Evolutionary conservation across 2,888 invertebrate genomes (phyloP), one percentile per base, ranked within the genome.

Genomic region (Volucella zonaria): DNA sequence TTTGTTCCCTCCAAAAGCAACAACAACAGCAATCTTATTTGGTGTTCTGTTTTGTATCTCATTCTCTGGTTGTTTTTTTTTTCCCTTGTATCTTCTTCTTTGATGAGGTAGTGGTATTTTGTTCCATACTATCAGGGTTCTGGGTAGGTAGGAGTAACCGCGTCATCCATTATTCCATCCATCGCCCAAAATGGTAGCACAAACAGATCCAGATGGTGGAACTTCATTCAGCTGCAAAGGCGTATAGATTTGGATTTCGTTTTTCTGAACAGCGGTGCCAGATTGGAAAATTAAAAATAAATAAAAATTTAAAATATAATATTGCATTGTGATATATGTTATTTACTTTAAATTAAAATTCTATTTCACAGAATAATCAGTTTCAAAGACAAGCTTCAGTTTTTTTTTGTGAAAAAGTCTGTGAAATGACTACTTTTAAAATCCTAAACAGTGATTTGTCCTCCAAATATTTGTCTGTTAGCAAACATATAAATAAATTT

Each of bases 111-210:
- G 31, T 6, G 4, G 31, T 31, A 31, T 31, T 54, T 66, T 40
- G 45, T 23, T 58, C 51, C 58, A 81, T 77, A 31, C 58, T 31
- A 31, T 31, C 70, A 47, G 62, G 62, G 71, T 67, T 31, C 31
- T 31, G 31, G 31, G 31, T 71, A 81, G 81, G 85, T 73, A 85
- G 85, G 83, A 85, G 83, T 85, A 80, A 23, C 77, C 73, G 68
- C 81, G 85, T 81, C 81, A 85, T 81, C 76, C 85, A 85, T 85
- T 81, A 85, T 77, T 81, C 73, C 58, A 73, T 56, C 67, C 81
- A 76, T 67, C 81, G 81, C 81, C 85, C 81, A 85, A 85, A 85
- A 85, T 85, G 85, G 85, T 64, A 81, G 76, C 76, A 54, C 59
- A 66, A 59, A 58, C 66, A 61, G 31, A 31, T 31, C 31, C 31